Evolutionary conservation across 2,113 vertebrate genomes (phyloP), one percentile per base, ranked within the genome.

Genomic region (Jacana jacana): DNA sequence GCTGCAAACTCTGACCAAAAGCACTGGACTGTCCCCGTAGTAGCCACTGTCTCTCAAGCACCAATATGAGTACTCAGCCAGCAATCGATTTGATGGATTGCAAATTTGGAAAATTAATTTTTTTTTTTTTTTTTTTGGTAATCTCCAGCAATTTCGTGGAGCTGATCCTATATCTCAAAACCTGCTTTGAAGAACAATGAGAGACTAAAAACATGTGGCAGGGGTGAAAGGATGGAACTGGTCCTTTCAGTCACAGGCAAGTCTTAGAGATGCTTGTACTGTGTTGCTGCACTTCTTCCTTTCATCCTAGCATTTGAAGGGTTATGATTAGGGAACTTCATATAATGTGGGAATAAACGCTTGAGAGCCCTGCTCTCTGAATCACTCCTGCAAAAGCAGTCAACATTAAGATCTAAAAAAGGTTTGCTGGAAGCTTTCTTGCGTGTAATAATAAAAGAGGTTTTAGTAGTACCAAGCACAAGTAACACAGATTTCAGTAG

Each of bases 11-110:
- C 17, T 49, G 20, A 52, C 18, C 14, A 63, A 72, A 86, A 81
- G 12, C 6, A 35, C 5, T 8, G 11, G 4, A n/a, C 3, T 20
- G n/a, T n/a, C 5, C 6, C 6, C 3, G 4, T 73, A 39, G n/a
- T 37, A 55, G 33, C 15, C 39, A 37, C 17, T 28, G 55, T 33
- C 19, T 68, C 44, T 57, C 23, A 14, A 72, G 35, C 11, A 65
- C 19, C 28, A 49, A 13, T 44, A 65, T 18, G 13, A 80, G 8
- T 11, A 79, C 30, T 33, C 33, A 81, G 28, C 7, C 52, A 13
- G 8, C 3, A 0, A 49, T 40, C 31, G 33, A 39, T 55, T 8
- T 69, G 28, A 31, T 11, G 13, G 39, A 55, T 17, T 46, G 25
- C 2, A 54, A 72, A 44, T 68, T 55, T 42, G 4, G 78, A 87